Base-by-base conservation (phyloP, 2,797 vertebrate genomes). In the Oryzias dopingdopingensis region DNA sequence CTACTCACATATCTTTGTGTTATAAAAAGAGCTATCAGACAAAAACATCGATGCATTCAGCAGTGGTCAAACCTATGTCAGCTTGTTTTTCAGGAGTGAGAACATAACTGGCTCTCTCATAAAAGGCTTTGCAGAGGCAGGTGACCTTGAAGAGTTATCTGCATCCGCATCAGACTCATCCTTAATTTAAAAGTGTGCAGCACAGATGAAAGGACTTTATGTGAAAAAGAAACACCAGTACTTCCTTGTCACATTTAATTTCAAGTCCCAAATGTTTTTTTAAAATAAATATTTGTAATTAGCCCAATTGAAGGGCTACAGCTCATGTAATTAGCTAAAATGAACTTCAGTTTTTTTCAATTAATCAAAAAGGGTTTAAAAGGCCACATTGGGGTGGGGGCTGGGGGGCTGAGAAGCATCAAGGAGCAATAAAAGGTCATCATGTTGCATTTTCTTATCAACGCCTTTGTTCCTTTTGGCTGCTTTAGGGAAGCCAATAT, bases 351-450 rank as follows among this genome's bases (percentile, higher is more conserved):
- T 80, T 58, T 80, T 76, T 71, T 70, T 64, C 69, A 72, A 83
- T 55, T 65, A 76, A 80, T 75, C 81, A 68, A 72, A 73, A 60
- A 6, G 22, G 49, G 72, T 72, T 84, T 65, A 79, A 51, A 70
- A 65, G 65, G 76, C 65, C 44, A 26, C 1, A 3, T 53, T 61
- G 77, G 72, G 62, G 48, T 10, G 67, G 57, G 65, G 65, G 66
- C 1, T 22, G 78, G 65, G 77, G 75, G 73, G 82, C 52, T 43
- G 56, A 50, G 59, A 74, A 65, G 63, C 44, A 48, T 48, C 70
- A 83, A 66, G 77, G 78, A 80, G 80, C 79, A 10, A 79, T 62
- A 83, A 81, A 85, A 86, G 84, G 83, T 88, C 80, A 86, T 83
- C 76, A 62, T 79, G 84, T 88, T 80, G 77, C 70, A 81, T 2